phyloP scores from a whole-genome alignment of 1,140 invertebrate species.

The Drosophila cardini region DNA sequence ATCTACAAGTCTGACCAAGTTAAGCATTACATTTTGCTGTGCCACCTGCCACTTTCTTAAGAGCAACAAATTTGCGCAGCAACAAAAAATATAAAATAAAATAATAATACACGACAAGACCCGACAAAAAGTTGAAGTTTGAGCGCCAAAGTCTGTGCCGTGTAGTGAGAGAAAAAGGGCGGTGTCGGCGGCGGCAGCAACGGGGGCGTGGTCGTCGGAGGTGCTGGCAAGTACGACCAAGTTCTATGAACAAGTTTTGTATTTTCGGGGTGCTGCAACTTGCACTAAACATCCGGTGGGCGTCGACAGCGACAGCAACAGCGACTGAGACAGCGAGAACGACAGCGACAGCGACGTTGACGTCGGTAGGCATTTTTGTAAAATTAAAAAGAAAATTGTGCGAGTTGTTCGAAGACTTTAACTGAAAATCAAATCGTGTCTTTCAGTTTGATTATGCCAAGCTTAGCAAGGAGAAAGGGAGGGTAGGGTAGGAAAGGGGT shows the following conservation, averaged over 20 bases:
- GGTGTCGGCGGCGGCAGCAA: background rate
- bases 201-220: background rate
- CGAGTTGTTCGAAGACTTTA: constrained; percentile 28
- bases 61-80: constrained; percentile 55
- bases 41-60: constrained; percentile 11
- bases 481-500: background rate
- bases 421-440: constrained; percentile 28
- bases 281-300: constrained; percentile 73
- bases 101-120: constrained; percentile 54
- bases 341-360: constrained; percentile 41
- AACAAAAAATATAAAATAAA: constrained; percentile 18
- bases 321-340: constrained; percentile 19
- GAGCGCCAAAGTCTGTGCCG: constrained; percentile 22
- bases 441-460: constrained; percentile 22
- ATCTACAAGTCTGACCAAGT: background rate
- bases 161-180: background rate
- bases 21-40: background rate
- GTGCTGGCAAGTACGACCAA: constrained; percentile 19
- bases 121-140: constrained; percentile 55
- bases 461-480: background rate
- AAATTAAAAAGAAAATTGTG: constrained; percentile 53
- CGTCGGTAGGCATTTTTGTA: constrained; percentile 64
- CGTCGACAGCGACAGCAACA: constrained; percentile 43
- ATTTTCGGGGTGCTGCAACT: constrained; percentile 28
- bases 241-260: constrained; percentile 30